phyloP scores from a whole-genome alignment of 2,888 invertebrate genomes.

The Lumbricus terrestris region DNA sequence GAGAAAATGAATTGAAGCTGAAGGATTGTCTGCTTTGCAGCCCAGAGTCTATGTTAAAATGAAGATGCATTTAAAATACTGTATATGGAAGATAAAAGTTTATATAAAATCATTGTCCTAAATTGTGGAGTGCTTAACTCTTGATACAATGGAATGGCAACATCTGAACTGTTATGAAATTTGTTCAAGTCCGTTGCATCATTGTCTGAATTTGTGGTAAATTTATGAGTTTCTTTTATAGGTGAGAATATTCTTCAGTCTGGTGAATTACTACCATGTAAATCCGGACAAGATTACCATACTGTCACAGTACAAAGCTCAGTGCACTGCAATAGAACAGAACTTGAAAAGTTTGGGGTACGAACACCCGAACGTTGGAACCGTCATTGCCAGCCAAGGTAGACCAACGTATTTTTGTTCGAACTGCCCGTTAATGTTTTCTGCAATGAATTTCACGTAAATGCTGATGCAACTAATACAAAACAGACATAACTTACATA shows the following conservation, averaged over 20 bases:
- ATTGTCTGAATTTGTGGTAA: not conserved
- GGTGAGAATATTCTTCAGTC: conserved; percentile 26
- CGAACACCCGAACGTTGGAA: conserved; percentile 26
- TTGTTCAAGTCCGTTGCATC: not conserved
- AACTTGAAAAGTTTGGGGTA: conserved; percentile 35
- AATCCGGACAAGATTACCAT: conserved; percentile 32
- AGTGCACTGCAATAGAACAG: conserved; percentile 42
- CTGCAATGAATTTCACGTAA: not conserved
- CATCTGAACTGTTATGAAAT: not conserved
- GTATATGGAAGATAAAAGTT: not conserved
- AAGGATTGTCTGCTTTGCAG: no score
- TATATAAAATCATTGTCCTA: not conserved
- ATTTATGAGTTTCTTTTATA: not conserved
- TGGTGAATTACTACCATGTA: conserved; percentile 22
- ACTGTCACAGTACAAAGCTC: conserved; percentile 48
- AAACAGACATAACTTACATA: no score
- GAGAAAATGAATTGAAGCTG: no score
- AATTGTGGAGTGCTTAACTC: not conserved
- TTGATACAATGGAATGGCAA: not conserved
- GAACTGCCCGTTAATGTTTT: not conserved
- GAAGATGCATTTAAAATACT: not conserved
- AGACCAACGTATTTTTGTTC: not conserved
- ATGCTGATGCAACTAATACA: not conserved
- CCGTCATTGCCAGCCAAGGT: conserved; percentile 36
- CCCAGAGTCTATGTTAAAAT: not conserved